A percentile compares a stretch with the other conserved stretches of the same genome.
Conservation (phyloP, 1,140 invertebrate species). For the Heliconius hewitsoni region DNA sequence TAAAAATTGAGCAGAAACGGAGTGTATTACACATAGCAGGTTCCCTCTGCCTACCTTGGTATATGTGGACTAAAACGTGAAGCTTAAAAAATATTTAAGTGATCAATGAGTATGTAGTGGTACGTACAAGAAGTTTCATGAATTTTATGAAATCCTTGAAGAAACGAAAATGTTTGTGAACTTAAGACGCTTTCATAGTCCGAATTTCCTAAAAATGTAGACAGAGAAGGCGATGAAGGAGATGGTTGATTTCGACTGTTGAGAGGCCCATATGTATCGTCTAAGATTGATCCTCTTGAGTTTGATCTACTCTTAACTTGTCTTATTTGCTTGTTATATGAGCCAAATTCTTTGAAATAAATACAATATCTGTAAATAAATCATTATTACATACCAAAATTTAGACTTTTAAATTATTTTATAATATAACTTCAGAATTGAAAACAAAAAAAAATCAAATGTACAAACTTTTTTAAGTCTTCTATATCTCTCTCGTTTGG, state of each 20-base stretch:
- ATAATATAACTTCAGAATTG: background rate
- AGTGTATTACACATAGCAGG: no score
- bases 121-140: slow-evolving; percentile 70
- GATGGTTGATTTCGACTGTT: slow-evolving; percentile 47
- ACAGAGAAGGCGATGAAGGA: slow-evolving; percentile 56
- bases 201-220: slow-evolving; percentile 49
- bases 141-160: slow-evolving; percentile 61
- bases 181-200: slow-evolving; percentile 57
- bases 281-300: slow-evolving; percentile 70
- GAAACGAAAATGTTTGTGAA: slow-evolving; percentile 46
- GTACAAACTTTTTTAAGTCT: slow-evolving; percentile 78
- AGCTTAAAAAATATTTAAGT: no score
- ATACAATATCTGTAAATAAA: slow-evolving; percentile 78
- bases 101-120: no score
- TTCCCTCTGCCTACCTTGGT: no score
- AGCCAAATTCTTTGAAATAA: slow-evolving; percentile 82
- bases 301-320: slow-evolving; percentile 74
- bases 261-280: slow-evolving; percentile 61
- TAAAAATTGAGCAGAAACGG: no score
- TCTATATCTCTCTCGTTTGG: slow-evolving; percentile 78
- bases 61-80: no score
- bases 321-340: slow-evolving; percentile 77
- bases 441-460: slow-evolving; percentile 1
- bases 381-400: background rate
- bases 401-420: background rate